phyloP scores from a whole-genome alignment of 2,888 invertebrate genomes.

The Pilophorus perplexus region DNA sequence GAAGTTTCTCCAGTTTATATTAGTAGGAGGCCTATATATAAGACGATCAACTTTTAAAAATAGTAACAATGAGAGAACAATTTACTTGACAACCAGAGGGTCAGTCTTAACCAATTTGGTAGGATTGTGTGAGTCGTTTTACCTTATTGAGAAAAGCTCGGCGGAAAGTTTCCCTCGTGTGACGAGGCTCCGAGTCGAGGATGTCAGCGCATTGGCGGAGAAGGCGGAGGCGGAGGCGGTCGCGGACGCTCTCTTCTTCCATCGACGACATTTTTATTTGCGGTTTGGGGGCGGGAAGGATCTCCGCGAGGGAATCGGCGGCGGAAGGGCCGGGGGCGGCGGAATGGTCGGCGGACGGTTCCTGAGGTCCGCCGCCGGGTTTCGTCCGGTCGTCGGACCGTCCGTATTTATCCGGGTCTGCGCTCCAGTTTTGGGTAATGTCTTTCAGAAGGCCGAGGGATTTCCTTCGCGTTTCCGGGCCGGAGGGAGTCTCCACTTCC shows the following conservation, averaged over 20 bases:
- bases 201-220: conserved; percentile 66
- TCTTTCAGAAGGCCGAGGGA: conserved; percentile 46
- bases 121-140: conserved; percentile 50
- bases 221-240: conserved; percentile 61
- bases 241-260: conserved; percentile 68
- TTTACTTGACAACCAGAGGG: not conserved
- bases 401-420: conserved; percentile 45
- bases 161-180: conserved; percentile 64
- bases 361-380: not conserved
- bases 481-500: conserved; percentile 19
- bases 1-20: too few relatives aligned
- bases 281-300: conserved; percentile 12
- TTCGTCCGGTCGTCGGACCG: conserved; percentile 37
- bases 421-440: conserved; percentile 45
- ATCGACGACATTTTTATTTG: conserved; percentile 59
- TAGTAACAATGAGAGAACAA: not conserved
- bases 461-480: conserved; percentile 44
- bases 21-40: not conserved
- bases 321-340: not conserved
- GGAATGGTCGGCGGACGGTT: not conserved
- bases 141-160: conserved; percentile 70
- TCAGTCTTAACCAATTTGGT: not conserved
- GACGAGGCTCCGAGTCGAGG: conserved; percentile 62
- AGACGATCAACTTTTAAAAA: not conserved
- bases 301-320: not conserved